Base-by-base conservation (phyloP, 2,113 vertebrate genomes). In the Camelus dromedarius region DNA sequence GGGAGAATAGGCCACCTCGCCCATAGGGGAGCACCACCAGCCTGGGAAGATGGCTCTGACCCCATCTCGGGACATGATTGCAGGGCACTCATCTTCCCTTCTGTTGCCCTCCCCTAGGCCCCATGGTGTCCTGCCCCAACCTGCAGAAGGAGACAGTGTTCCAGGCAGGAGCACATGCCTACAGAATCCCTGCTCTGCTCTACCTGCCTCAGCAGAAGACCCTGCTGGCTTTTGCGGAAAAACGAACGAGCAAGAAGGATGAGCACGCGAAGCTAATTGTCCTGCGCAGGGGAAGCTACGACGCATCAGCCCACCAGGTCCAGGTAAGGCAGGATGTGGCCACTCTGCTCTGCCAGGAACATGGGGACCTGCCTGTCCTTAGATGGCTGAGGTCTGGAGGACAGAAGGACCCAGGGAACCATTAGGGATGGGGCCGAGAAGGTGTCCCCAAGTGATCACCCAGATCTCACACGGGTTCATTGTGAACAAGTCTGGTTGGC, bases 111-210 rank as follows among this genome's bases (percentile, higher is more conserved):
- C 77, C 42, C 84, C 26, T 13, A 42, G 97, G 97, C 32, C 26
- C 10, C 1, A 98, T 98, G 98, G 96, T 96, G 3, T 76, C 96
- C 0, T 69, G 95, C 70, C 97, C 97, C 0, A 54, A 97, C 88
- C 72, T 98, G 66, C 88, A 96, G 95, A 98, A 95, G 69, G 95
- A 98, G 9, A 92, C 3, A 0, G 15, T 98, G n/a, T 98, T 98
- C 97, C 94, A 2, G 62, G 94, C 95, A 0, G 38, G 96, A 0
- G n/a, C 46, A 10, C 94, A 95, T 16, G 48, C 64, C 94, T 99
- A 98, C 48, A 97, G 98, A 6, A 98, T 98, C 69, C 98, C 98
- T 0, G 98, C 98, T 7, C 98, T 99, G 97, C 98, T 99, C 80
- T 98, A 98, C 95, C 96, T 98, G 97, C 97, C 97, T 0, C 87